Evolutionary conservation across 2,888 invertebrate species (phyloP), one percentile per base, ranked within the genome.

Genomic region (Amblyteles armatorius): DNA sequence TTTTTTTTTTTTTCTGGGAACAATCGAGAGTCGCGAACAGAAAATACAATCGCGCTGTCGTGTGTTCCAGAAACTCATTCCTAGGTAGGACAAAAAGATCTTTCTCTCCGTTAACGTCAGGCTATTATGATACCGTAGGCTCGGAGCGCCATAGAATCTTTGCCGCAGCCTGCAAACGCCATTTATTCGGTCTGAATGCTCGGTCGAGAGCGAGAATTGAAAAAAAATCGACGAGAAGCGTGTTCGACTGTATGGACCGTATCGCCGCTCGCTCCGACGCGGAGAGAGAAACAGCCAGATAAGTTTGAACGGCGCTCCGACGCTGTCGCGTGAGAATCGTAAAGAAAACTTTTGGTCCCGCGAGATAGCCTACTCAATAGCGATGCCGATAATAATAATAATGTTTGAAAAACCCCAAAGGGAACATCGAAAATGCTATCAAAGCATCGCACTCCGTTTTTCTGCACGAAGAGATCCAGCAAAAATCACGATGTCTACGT

Each of bases 271-370:
- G 57, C 26, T 26, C 26, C 57, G 57, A 13, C 57, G 57, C 57
- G 13, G 40, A 26, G 50, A 69, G 68, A 22, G 55, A n/a, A 44
- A 69, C 48, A 22, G 29, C 13, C 36, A 44, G 36, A 74, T 57
- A 81, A 71, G 26, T 77, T 82, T 33, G 44, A 71, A 73, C 36
- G 63, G 55, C 40, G 33, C 63, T 63, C 50, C 74, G 57, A 57
- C 63, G 52, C 52, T 76, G 76, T 76, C 65, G 55, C 72, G 79
- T 50, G 65, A 55, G 52, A 29, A 79, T 79, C 36, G 72, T 73
- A 50, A 67, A 79, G 65, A 79, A 67, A 44, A 79, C 65, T 60
- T 80, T 50, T 22, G 26, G 74, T 81, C 48, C 60, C 33, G 4
- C 1, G 44, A 44, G 57, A 57, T 57, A 57, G 57, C 11, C 11